Conservation (phyloP, 2,888 invertebrate genomes). For the Cerceris ruficornis region DNA sequence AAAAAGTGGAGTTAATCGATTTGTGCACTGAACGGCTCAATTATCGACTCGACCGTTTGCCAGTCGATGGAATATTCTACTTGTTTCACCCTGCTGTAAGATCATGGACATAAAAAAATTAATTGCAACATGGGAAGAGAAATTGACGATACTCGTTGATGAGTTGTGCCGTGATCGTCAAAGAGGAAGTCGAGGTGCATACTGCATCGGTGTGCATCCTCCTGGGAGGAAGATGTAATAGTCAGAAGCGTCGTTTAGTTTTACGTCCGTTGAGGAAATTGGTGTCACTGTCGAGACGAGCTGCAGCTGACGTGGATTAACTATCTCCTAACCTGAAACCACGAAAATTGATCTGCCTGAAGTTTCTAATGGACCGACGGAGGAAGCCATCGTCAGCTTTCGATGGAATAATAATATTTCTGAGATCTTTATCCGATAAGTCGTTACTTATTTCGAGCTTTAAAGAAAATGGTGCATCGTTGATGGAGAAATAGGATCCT, state of each 20-base stretch:
- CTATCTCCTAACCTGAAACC: constrained; percentile 23
- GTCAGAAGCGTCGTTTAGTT: constrained; percentile 18
- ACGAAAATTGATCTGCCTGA: constrained; percentile 32
- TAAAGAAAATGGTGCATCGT: too few relatives aligned
- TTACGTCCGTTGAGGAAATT: constrained; percentile 36
- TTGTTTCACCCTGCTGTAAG: neutral
- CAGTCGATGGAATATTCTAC: too few relatives aligned
- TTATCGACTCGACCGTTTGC: too few relatives aligned
- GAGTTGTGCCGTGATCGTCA: neutral
- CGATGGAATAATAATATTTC: neutral
- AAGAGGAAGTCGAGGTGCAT: constrained; percentile 17
- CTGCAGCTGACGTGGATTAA: constrained; percentile 39
- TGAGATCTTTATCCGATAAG: neutral
- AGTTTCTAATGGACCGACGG: constrained; percentile 17
- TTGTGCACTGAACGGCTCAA: too few relatives aligned
- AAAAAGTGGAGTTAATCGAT: too few relatives aligned
- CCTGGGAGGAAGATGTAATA: constrained; percentile 24
- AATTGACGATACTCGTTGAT: too few relatives aligned
- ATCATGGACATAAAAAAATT: too few relatives aligned
- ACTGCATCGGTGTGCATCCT: neutral
- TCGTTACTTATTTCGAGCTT: neutral
- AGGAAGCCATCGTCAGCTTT: neutral
- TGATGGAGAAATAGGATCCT: too few relatives aligned
- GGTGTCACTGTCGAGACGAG: constrained; percentile 34
- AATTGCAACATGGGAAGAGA: too few relatives aligned